Evolutionary conservation across 2,113 vertebrate species (phyloP).

Genomic region (Centropristis striata): DNA sequence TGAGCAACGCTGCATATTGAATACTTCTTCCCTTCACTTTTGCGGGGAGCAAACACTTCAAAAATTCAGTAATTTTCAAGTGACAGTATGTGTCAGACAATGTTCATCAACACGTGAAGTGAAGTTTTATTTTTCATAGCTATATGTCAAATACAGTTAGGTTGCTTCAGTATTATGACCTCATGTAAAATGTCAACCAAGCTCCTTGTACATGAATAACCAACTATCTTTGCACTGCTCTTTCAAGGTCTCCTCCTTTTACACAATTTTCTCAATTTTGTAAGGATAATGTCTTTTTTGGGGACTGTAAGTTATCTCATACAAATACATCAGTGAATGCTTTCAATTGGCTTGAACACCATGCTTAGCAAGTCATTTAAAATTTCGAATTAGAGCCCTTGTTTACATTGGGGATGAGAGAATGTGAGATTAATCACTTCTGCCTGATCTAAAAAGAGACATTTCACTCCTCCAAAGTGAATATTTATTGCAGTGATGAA

Average conservation of each 20-base stretch:
- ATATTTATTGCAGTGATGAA: conserved; percentile 2
- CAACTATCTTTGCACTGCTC: background rate
- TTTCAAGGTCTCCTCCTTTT: background rate
- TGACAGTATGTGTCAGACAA: background rate
- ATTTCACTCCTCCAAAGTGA: background rate
- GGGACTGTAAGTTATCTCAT: background rate
- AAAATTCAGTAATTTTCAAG: background rate
- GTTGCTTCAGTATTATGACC: background rate
- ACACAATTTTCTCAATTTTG: background rate
- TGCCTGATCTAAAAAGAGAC: background rate
- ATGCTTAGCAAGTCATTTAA: background rate
- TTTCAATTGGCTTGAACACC: background rate
- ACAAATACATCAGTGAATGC: background rate
- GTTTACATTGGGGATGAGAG: background rate
- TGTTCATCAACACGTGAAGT: background rate
- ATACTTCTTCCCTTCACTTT: background rate
- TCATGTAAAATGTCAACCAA: background rate
- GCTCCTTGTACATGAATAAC: background rate
- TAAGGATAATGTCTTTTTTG: background rate
- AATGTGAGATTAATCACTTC: background rate
- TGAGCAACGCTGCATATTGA: background rate
- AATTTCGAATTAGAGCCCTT: background rate
- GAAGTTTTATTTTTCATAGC: background rate
- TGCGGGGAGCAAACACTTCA: background rate
- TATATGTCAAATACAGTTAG: background rate